Evolutionary conservation across 2,797 vertebrate species (phyloP), one percentile per base, ranked within the genome.

Genomic region (Lates japonicus): DNA sequence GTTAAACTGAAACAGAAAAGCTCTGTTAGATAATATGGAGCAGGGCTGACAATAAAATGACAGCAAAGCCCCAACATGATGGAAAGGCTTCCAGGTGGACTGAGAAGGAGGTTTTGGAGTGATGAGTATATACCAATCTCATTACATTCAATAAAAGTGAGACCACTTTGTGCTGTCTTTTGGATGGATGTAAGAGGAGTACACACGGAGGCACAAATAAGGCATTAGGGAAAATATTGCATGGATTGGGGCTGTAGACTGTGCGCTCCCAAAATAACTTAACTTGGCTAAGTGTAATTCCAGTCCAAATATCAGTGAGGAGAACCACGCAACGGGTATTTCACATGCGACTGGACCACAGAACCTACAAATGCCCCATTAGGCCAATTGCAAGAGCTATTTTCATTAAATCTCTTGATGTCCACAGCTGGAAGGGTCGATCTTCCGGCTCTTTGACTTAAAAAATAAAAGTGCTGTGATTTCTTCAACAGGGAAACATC

Each of bases 251-350:
- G 65, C 66, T n/a, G n/a, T n/a, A 81, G 71, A 78, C 42, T 65
- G 63, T 7, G 31, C 16, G 48, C 76, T 78, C 79, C 85, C 52
- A 81, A 88, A 91, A 93, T 85, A 91, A 86, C 72, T 39, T 62
- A 29, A 75, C 52, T 78, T 66, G 42, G 55, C 62, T 87, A 75
- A 79, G 85, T n/a, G 57, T 81, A 69, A 80, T 78, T 85, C 5
- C 7, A 62, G 37, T 67, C 76, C 67, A 90, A 89, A 80, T 76
- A 85, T 76, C 42, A 83, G 57, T 22, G 55, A 48, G 22, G 71
- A 84, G 64, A 46, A 69, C 59, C 25, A 59, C 7, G 20, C 77
- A 79, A 55, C 29, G 19, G 22, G n/a, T n/a, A n/a, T 25, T 76
- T 82, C 66, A 82, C 60, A 71, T 74, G 42, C 59, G 76, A 83